Base-by-base conservation (phyloP, 2,797 vertebrate species). In the Chrysocyon brachyurus region DNA sequence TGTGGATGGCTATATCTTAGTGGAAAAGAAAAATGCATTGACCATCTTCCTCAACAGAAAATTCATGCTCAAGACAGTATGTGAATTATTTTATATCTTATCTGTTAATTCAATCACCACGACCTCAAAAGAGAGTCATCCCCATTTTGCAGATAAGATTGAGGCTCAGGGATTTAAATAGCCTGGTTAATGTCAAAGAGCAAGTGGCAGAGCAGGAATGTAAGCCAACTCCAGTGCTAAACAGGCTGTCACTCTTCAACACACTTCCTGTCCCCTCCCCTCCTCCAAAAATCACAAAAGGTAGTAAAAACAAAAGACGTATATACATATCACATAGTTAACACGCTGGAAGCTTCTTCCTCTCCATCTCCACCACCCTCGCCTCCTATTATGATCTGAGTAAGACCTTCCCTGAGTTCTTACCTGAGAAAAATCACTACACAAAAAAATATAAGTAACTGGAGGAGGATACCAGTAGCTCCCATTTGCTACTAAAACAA, bases 401-500 rank as follows among this genome's bases (percentile, higher is more conserved):
- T 46, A 57, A 57, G 28, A 88, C 14, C 79, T 61, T 31, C 40
- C 52, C 40, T 0, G 14, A 66, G 46, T 57, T 83, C 57, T 91
- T 56, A 63, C 24, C 64, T 73, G 33, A 87, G 70, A 96, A 92
- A 94, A 75, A 33, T 17, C 22, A 94, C 0, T 21, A 22, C 33
- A 81, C 2, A 82, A 54, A 52, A 96, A 96, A 88, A 72, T 2
- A 1, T 4, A 91, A 59, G 66, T 68, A 54, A 56, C 33, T 78
- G 17, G 3, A 10, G 28, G 73, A 85, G 26, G n/a, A 87, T 21
- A 66, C 17, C n/a, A 77, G 57, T 22, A 64, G 4, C 85, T 92
- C 31, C 70, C 56, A 82, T 73, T 52, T 95, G 49, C 66, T 85
- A 88, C 31, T 79, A 85, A 93, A 93, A 81, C 33, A 87, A 75